Evolutionary conservation across 2,888 invertebrate species (phyloP).

Genomic region (Macrophya annulata): DNA sequence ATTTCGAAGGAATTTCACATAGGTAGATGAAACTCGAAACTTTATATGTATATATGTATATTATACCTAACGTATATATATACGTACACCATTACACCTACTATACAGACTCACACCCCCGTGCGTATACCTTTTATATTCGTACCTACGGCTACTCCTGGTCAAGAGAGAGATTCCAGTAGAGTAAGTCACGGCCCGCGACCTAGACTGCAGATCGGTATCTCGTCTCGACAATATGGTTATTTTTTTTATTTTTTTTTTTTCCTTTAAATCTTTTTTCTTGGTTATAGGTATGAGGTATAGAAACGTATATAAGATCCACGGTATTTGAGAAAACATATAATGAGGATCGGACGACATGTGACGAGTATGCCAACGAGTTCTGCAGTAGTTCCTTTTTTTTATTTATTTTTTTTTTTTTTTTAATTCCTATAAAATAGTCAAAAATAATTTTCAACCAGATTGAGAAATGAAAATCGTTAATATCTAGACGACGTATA

Average conservation of each 20-base stretch:
- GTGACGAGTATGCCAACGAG: not conserved
- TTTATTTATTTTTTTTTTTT: too few species aligned
- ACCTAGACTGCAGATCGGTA: constrained; percentile 29
- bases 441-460: not conserved
- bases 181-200: constrained; percentile 27
- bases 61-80: too few species aligned
- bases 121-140: not conserved
- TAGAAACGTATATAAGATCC: not conserved
- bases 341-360: not conserved
- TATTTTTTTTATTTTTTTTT: not conserved
- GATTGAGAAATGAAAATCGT: not conserved
- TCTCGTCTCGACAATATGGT: constrained; percentile 23
- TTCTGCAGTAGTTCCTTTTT: not conserved
- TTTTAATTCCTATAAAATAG: too few species aligned
- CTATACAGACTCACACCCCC: not conserved
- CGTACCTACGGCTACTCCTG: constrained; percentile 1
- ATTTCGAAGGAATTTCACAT: not conserved
- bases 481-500: not conserved
- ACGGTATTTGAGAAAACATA: constrained; percentile 21
- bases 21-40: not conserved
- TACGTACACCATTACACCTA: not conserved
- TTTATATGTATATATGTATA: too few species aligned
- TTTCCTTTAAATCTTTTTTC: too few species aligned
- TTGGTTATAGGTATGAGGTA: not conserved
- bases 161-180: constrained; percentile 21